phyloP scores from a whole-genome alignment of 2,797 vertebrate genomes.

The Thripadectes ignobilis region DNA sequence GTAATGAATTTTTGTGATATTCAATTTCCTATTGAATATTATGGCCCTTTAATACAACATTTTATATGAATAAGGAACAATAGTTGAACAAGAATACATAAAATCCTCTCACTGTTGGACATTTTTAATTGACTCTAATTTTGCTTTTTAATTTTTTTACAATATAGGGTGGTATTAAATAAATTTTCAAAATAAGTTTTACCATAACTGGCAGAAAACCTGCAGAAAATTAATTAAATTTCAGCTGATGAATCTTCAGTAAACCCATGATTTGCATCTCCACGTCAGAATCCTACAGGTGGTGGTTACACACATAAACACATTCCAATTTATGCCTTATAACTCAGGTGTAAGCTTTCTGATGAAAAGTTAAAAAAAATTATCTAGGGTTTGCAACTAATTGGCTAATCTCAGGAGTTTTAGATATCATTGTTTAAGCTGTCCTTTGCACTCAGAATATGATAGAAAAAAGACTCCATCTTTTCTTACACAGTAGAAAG shows the following conservation, averaged over 20 bases:
- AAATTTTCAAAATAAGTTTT: conserved; percentile 9
- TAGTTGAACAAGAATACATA: background rate
- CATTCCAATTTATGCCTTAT: background rate
- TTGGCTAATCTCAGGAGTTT: background rate
- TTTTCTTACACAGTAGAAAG: background rate
- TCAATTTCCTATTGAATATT: background rate
- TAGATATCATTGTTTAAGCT: background rate
- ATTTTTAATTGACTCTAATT: background rate
- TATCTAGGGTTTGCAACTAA: background rate
- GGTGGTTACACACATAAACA: background rate
- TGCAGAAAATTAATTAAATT: background rate
- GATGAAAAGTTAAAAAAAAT: background rate
- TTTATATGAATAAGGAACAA: background rate
- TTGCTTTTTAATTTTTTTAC: background rate
- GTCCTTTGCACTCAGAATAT: background rate
- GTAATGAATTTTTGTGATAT: background rate
- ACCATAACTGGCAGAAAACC: background rate
- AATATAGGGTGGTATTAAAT: background rate
- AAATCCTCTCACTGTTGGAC: background rate
- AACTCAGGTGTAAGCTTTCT: background rate
- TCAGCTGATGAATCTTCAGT: background rate
- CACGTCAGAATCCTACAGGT: background rate
- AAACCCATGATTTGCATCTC: background rate
- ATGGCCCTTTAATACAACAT: background rate
- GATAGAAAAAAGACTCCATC: background rate